phyloP scores from a whole-genome alignment of 35 echinoderm and acorn worm genomes.

The Chiridota heheva region DNA sequence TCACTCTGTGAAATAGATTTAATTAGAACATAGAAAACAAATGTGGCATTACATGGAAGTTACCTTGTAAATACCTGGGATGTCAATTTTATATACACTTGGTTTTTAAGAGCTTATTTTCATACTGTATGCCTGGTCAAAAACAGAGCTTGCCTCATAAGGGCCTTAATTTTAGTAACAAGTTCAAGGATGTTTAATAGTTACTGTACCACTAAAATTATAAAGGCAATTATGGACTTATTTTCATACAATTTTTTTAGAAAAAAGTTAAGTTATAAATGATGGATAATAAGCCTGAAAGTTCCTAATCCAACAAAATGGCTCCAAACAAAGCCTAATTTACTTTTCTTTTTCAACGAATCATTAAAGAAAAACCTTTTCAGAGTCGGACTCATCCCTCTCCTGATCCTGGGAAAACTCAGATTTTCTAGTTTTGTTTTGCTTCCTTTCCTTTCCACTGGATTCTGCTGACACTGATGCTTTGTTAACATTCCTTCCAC shows the following conservation, averaged over 20 bases:
- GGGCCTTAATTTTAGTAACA: no score
- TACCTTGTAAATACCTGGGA: not conserved
- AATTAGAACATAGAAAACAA: not conserved
- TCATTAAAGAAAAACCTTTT: no score
- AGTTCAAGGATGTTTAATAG: no score
- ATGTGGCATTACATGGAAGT: not conserved
- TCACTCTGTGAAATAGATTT: not conserved
- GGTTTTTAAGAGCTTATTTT: not conserved
- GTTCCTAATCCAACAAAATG: no score
- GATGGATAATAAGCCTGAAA: no score
- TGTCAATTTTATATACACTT: not conserved
- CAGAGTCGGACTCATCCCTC: no score
- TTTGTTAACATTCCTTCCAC: not conserved
- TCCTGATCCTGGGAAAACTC: not conserved
- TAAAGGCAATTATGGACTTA: no score
- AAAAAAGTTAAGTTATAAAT: no score
- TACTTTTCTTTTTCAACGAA: no score
- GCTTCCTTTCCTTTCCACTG: constrained; percentile 17
- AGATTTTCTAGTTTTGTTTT: not conserved
- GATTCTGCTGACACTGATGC: not conserved
- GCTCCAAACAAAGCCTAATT: no score
- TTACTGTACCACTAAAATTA: no score
- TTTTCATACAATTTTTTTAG: no score
- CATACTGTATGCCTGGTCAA: constrained; percentile 39
- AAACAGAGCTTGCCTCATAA: constrained; percentile 15